phyloP scores from a whole-genome alignment of 2,888 invertebrate genomes.

The Pardosa pseudoannulata region DNA sequence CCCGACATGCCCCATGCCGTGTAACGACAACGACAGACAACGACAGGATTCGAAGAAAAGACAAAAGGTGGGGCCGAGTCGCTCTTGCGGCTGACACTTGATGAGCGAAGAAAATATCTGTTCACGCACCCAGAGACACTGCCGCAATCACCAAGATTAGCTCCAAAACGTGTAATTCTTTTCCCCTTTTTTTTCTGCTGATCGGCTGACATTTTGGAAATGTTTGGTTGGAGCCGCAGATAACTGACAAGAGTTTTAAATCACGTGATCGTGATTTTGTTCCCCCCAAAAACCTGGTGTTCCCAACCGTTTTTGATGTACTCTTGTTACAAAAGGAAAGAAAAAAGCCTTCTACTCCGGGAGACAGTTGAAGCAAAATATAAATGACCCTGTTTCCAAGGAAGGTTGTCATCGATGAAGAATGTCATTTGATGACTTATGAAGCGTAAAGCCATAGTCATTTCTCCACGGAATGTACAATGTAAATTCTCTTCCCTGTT shows the following conservation, averaged over 20 bases:
- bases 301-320: no score
- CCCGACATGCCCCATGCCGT: slow-evolving; percentile 13
- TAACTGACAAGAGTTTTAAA: neutral
- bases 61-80: neutral
- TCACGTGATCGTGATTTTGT: neutral
- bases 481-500: no score
- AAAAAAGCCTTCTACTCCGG: no score
- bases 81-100: neutral
- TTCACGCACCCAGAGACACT: neutral
- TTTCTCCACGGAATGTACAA: no score
- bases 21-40: slow-evolving; percentile 10
- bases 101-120: slow-evolving; percentile 15
- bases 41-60: slow-evolving; percentile 15
- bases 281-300: no score
- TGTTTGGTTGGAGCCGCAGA: neutral
- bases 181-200: neutral
- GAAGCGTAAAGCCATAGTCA: no score
- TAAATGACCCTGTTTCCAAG: no score
- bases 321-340: no score
- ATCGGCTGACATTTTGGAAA: neutral
- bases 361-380: no score
- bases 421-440: no score
- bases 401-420: no score
- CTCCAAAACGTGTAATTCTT: neutral
- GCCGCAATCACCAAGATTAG: slow-evolving; percentile 8